These are phyloP conservation scores for Cephalopachus bancanus DNA, from an alignment of 2,797 vertebrate species.

Conservation along the genomic window DNA sequence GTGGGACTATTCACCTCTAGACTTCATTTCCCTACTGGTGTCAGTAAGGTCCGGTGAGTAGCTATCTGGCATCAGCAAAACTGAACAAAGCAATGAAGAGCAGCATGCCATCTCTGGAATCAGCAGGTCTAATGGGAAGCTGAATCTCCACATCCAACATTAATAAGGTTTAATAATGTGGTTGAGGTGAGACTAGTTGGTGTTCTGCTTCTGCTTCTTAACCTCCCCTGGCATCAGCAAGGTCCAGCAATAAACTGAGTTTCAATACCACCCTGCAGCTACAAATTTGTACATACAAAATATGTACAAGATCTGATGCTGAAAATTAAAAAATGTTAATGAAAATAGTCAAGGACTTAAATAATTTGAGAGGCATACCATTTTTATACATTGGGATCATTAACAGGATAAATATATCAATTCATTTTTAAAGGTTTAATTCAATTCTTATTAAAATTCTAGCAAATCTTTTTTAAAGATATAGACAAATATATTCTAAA, in stretches of 20 bases:
- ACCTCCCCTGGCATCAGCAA: neutral
- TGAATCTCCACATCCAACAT: neutral
- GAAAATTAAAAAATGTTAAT: neutral
- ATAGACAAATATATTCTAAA: neutral
- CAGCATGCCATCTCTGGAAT: neutral
- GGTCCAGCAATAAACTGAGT: neutral
- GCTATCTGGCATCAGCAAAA: neutral
- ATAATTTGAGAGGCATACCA: neutral
- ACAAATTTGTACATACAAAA: neutral
- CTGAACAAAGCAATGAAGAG: neutral
- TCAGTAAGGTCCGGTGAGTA: neutral
- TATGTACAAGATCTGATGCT: neutral
- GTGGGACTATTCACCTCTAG: neutral
- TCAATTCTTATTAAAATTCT: neutral
- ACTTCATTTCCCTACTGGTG: neutral
- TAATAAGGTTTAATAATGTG: neutral
- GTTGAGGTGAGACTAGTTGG: neutral
- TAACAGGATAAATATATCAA: neutral
- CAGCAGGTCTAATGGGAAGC: neutral
- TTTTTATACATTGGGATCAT: neutral
- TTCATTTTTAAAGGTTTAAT: neutral
- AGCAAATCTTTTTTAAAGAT: neutral
- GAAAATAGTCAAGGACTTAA: neutral
- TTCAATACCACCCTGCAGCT: neutral
- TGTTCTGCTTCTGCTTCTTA: neutral